phyloP scores from a whole-genome alignment of 2,888 invertebrate genomes.

The Actias luna region DNA sequence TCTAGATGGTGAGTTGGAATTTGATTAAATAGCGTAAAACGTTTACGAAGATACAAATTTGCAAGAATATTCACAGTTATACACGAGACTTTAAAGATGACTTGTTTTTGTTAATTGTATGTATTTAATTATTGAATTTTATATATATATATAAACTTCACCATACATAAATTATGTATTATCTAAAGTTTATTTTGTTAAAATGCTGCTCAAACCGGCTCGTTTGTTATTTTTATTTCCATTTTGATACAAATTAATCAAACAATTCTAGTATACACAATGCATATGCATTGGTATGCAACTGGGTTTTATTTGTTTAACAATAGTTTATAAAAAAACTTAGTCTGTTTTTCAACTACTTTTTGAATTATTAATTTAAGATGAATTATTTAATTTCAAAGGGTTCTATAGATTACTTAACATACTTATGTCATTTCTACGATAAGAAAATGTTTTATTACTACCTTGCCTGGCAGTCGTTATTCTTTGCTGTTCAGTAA shows the following conservation, averaged over 20 bases:
- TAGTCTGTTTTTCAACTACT: neutral
- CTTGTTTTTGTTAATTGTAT: neutral
- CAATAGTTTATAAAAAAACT: neutral
- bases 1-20: conserved; percentile 32
- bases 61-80: conserved; percentile 13
- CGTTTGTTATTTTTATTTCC: neutral
- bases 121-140: neutral
- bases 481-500: no score
- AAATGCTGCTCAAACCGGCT: neutral
- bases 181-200: neutral
- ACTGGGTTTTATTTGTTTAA: neutral
- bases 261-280: neutral
- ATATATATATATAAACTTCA: no score
- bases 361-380: neutral
- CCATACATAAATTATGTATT: neutral
- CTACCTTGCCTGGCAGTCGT: no score
- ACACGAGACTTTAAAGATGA: neutral
- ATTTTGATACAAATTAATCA: neutral
- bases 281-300: no score
- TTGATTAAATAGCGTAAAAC: conserved; percentile 20
- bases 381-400: no score
- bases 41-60: conserved; percentile 19
- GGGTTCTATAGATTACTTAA: no score
- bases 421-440: neutral
- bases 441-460: neutral